Conservation (phyloP, 1,140 invertebrate genomes). For the Bombus picipes region DNA sequence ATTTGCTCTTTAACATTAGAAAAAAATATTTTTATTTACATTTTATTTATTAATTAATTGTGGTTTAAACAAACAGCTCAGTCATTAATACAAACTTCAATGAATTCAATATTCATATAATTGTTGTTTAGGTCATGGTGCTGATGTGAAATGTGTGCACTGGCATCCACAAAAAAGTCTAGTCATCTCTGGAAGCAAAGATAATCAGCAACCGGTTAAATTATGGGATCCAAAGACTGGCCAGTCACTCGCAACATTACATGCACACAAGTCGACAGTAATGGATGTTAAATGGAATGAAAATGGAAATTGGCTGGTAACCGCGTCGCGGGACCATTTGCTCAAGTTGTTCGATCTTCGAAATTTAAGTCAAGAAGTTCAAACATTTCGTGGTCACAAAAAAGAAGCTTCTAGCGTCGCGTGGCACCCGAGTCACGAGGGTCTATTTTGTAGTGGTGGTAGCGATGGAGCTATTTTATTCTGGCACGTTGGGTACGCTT, state of each 20-base stretch:
- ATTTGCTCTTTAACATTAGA: background rate
- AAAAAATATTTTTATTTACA: background rate
- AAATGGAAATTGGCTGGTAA: slow-evolving; percentile 99
- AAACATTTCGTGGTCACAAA: slow-evolving; percentile 98
- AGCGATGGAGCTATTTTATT: slow-evolving; percentile 99
- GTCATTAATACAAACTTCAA: background rate
- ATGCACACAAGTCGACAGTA: slow-evolving; percentile 99
- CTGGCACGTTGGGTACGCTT: slow-evolving; percentile 96
- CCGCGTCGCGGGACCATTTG: slow-evolving; percentile 98
- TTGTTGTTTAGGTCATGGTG: slow-evolving; percentile 92
- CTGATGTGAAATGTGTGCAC: slow-evolving; percentile 99
- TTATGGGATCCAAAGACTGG: slow-evolving; percentile 99
- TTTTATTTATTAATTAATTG: background rate
- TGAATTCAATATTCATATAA: slow-evolving; percentile 9
- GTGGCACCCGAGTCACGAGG: slow-evolving; percentile 99
- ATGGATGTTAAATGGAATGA: slow-evolving; percentile 99
- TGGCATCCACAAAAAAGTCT: slow-evolving; percentile 99
- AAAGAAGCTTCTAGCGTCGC: slow-evolving; percentile 98
- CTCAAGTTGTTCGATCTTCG: slow-evolving; percentile 99
- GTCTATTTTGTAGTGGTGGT: slow-evolving; percentile 97
- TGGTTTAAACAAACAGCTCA: background rate
- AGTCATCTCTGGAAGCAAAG: slow-evolving; percentile 98
- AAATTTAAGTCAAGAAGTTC: slow-evolving; percentile 96
- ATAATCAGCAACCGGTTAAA: slow-evolving; percentile 99
- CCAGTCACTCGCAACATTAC: slow-evolving; percentile 92